Evolutionary conservation across 2,113 vertebrate genomes (phyloP).

Genomic region (Ailurus styani): DNA sequence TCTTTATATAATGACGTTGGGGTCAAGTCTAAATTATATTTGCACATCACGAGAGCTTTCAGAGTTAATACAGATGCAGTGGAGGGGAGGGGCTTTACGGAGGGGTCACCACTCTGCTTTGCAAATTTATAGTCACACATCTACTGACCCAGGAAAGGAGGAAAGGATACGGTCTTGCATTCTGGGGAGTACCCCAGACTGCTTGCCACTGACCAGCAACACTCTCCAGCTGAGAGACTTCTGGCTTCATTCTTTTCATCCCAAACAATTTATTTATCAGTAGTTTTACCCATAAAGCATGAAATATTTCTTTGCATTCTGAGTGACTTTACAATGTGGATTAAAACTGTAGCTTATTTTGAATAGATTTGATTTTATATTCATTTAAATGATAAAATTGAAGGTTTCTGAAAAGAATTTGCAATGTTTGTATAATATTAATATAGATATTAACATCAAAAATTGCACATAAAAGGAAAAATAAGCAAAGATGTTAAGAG

Average conservation of each 20-base stretch:
- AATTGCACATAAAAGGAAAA: not conserved
- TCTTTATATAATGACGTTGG: slow-evolving; percentile 17
- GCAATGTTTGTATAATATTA: not conserved
- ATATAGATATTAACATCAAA: not conserved
- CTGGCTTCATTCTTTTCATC: not conserved
- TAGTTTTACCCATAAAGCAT: not conserved
- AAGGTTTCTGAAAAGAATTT: not conserved
- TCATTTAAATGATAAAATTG: not conserved
- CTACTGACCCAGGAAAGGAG: not conserved
- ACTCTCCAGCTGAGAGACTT: not conserved
- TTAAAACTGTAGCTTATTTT: not conserved
- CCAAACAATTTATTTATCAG: not conserved
- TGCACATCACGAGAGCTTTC: slow-evolving; percentile 24
- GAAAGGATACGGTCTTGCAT: not conserved
- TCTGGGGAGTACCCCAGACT: not conserved
- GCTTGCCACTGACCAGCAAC: not conserved
- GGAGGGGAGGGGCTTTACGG: not conserved
- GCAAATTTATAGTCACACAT: not conserved
- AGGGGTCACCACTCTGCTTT: not conserved
- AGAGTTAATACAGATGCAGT: slow-evolving; percentile 31
- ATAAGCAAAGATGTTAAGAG: not conserved
- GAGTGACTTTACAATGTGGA: not conserved
- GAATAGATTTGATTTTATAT: slow-evolving; percentile 9
- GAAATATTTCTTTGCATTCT: not conserved
- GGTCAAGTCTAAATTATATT: slow-evolving; percentile 47